Base-by-base conservation (phyloP, 2,888 invertebrate genomes). In the Tridacna gigas region DNA sequence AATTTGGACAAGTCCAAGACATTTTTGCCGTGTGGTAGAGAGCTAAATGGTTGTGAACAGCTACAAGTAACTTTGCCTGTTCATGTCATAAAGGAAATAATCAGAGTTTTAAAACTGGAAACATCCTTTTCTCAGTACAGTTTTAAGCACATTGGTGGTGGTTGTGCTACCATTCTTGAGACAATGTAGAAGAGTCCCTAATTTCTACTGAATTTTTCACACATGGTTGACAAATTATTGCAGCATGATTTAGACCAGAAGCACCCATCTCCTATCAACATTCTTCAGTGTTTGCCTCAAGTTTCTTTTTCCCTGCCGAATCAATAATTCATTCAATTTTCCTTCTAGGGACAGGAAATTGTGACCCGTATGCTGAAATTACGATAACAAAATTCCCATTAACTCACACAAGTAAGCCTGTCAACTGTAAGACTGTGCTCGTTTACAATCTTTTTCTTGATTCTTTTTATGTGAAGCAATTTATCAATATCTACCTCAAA, bases 291-390 rank as follows among this genome's bases (percentile, higher is more conserved):
- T 51, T 71, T 71, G 51, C 71, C 71, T 51, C 51, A 28, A n/a
- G 51, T 71, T 71, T 71, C 71, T 71, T 71, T 71, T 71, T 47
- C 47, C n/a, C 47, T 51, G 45, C 25, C 22, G 51, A 71, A 71
- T 75, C 75, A 63, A 75, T 75, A 75, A 63, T 47, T 75, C 63
- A 75, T 75, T 63, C 63, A 75, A 75, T 75, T 75, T 75, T 65
- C 63, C 63, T 63, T 65, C 75, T 75, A 75, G 63, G 75, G 63
- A 63, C 75, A 75, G 75, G 75, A 75, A 75, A 75, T 75, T 75
- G 75, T 75, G 75, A 75, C 75, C 61, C 25, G 61, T 71, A 71
- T 71, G 71, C 71, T 71, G 47, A 51, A 71, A 71, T 71, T 71
- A 71, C 71, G 71, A 71, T 71, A 71, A 71, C 71, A 37, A 71